Evolutionary conservation across 92 coral and sea anemone species (phyloP).

Genomic region (Siderastrea siderea): DNA sequence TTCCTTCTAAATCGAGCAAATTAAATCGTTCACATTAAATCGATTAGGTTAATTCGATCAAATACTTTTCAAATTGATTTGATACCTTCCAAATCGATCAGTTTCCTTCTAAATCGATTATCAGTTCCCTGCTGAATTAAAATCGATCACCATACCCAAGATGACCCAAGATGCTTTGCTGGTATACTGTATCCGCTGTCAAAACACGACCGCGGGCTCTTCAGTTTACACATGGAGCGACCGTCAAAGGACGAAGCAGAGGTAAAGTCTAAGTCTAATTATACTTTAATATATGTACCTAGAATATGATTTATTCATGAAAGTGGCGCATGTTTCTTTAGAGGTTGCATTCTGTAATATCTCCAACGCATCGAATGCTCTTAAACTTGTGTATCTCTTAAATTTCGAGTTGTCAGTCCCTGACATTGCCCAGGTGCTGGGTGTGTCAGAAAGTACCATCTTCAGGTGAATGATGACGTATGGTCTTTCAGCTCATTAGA

Average conservation of each 20-base stretch:
- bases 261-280: neutral
- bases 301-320: slow-evolving; percentile 39
- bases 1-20: too few species aligned
- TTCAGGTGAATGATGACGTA: slow-evolving; percentile 52
- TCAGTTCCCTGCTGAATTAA: slow-evolving; percentile 13
- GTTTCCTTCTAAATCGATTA: slow-evolving; percentile 28
- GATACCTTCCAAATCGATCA: slow-evolving; percentile 34
- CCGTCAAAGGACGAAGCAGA: too few species aligned
- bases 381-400: slow-evolving; percentile 34
- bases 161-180: slow-evolving; percentile 38
- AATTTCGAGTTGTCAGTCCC: slow-evolving; percentile 46
- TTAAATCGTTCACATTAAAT: too few species aligned
- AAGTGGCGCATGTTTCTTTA: slow-evolving; percentile 15
- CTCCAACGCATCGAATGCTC: too few species aligned
- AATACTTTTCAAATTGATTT: slow-evolving; percentile 26
- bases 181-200: slow-evolving; percentile 18
- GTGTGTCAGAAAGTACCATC: slow-evolving; percentile 66
- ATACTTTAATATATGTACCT: slow-evolving; percentile 26
- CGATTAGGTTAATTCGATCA: neutral
- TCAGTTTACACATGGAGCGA: too few species aligned
- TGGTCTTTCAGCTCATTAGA: slow-evolving; percentile 47
- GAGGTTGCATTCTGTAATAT: neutral
- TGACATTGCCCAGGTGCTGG: slow-evolving; percentile 72
- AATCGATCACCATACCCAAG: slow-evolving; percentile 55
- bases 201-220: too few species aligned